Evolutionary conservation across 2,797 vertebrate species (phyloP).

Genomic region (Dromococcyx pavoninus): DNA sequence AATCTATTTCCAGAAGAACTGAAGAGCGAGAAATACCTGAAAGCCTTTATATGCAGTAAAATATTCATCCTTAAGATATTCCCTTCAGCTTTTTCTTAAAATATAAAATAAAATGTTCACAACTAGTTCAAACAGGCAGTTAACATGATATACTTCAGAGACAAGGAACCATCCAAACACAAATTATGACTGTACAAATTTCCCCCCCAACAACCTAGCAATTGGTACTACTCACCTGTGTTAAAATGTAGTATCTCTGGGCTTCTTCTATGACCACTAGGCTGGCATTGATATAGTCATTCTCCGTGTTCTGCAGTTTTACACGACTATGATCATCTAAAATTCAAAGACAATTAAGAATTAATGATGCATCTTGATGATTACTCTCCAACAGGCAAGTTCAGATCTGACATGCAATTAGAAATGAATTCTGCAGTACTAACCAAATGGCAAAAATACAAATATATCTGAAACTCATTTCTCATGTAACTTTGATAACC

Average conservation of each 20-base stretch:
- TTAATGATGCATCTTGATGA: neutral
- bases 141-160: neutral
- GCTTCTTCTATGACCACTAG: slow-evolving; percentile 92
- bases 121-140: neutral
- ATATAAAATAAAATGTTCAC: neutral
- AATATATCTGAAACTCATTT: neutral
- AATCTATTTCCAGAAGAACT: neutral
- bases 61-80: neutral
- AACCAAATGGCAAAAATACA: neutral
- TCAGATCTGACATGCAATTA: neutral
- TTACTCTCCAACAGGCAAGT: neutral
- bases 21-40: neutral
- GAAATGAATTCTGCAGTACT: neutral
- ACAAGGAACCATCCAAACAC: neutral
- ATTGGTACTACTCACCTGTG: slow-evolving; percentile 83
- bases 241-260: slow-evolving; percentile 92
- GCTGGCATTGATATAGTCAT: slow-evolving; percentile 98
- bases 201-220: neutral
- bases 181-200: neutral
- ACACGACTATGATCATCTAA: slow-evolving; percentile 97
- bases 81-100: neutral
- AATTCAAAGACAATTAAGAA: slow-evolving; percentile 54
- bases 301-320: slow-evolving; percentile 90
- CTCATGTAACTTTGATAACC: neutral
- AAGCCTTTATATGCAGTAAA: neutral